A percentile compares a stretch with the other conserved stretches of the same genome.
phyloP scores from a whole-genome alignment of 2,113 vertebrate species.

The Tricholaema leucomelas region DNA sequence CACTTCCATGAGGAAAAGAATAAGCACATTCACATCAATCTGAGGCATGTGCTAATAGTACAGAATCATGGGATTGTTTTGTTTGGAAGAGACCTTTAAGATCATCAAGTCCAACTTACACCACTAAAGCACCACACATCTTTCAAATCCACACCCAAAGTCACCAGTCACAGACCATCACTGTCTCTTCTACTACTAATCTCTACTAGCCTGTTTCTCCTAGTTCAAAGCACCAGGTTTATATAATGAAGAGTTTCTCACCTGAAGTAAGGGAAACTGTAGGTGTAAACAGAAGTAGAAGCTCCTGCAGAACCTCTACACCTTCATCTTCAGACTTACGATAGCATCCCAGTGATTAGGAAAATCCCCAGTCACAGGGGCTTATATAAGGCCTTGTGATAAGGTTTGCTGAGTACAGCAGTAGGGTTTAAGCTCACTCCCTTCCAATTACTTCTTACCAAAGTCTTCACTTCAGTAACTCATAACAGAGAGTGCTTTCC shows the following conservation, averaged over 20 bases:
- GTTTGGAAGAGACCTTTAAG: too few relatives aligned
- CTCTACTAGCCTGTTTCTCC: neutral
- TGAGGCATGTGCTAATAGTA: neutral
- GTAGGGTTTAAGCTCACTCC: neutral
- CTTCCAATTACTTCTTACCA: neutral
- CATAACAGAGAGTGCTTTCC: neutral
- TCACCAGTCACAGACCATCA: neutral
- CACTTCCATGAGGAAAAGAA: neutral
- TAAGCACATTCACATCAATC: neutral
- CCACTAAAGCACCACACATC: too few relatives aligned
- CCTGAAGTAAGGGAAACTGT: neutral
- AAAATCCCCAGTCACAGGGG: neutral
- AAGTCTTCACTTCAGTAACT: neutral
- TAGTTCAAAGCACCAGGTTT: neutral
- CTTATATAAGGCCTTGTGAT: neutral
- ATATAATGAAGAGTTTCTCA: neutral
- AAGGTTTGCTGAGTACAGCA: neutral
- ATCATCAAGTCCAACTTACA: too few relatives aligned
- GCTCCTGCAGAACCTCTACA: neutral
- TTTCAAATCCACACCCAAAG: neutral
- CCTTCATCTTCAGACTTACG: neutral
- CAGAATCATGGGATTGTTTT: too few relatives aligned
- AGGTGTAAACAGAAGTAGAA: neutral
- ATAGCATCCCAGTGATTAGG: neutral
- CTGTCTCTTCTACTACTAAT: neutral